Conservation (phyloP, 2,113 vertebrate species). For the Phocoena phocoena region DNA sequence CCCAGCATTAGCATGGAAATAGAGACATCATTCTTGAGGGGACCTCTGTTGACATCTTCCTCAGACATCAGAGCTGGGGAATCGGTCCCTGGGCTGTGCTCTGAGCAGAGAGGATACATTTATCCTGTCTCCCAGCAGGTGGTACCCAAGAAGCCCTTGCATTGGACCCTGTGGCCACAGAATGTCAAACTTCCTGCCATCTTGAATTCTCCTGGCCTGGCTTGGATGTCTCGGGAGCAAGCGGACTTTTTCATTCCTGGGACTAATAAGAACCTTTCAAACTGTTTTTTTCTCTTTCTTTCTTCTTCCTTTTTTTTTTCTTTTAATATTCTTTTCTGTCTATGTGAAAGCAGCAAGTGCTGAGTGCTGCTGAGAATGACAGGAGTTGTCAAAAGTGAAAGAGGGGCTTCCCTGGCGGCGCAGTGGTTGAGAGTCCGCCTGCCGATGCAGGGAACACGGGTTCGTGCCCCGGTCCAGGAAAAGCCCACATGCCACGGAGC, state of each 20-base stretch:
- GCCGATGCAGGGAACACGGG: too few relatives aligned
- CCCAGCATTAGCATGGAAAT: slow-evolving; percentile 32
- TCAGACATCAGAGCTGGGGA: slow-evolving; percentile 37
- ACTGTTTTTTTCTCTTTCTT: slow-evolving; percentile 32
- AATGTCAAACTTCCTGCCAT: not conserved
- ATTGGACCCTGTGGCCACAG: not conserved
- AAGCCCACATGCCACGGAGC: too few relatives aligned
- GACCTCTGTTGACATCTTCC: slow-evolving; percentile 61
- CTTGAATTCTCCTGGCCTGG: slow-evolving; percentile 27
- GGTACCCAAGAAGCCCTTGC: not conserved
- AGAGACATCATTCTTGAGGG: slow-evolving; percentile 58
- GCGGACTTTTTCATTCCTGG: slow-evolving; percentile 60
- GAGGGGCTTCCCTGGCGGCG: not conserved
- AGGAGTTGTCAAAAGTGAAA: slow-evolving; percentile 38
- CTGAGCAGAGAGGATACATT: not conserved
- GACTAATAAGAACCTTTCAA: slow-evolving; percentile 75
- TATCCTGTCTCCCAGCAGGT: not conserved
- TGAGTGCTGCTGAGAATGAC: slow-evolving; percentile 58
- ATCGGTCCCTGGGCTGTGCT: slow-evolving; percentile 43
- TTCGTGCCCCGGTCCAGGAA: too few relatives aligned
- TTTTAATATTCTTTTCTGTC: slow-evolving; percentile 47
- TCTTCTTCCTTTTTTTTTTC: not conserved
- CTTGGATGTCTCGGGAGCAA: slow-evolving; percentile 42
- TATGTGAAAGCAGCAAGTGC: slow-evolving; percentile 59
- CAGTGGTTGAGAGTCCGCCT: too few relatives aligned